Evolutionary conservation across 2,888 invertebrate genomes (phyloP), one percentile per base, ranked within the genome.

Genomic region (Pteria penguin): DNA sequence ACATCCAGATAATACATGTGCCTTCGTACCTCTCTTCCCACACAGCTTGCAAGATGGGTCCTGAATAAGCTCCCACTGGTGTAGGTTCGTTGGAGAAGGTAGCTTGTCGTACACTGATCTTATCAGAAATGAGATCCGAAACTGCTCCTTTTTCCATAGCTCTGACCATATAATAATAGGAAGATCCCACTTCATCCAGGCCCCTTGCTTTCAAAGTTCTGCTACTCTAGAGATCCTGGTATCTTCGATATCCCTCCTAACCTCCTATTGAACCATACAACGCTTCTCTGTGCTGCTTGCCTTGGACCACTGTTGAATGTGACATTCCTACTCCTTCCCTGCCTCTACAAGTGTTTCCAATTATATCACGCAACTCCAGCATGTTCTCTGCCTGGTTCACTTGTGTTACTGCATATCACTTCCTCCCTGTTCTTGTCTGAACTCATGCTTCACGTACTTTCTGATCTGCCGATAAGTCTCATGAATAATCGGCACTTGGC

Each of bases 361-460:
- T 45, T 45, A 45, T 45, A 45, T 45, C 18, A 14, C 18, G 8
- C 11, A 45, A 14, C 31, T 57, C n/a, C 24, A 72, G 29, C 45
- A 45, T 18, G 45, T 33, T 72, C 58, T 72, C 65, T 58, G 66
- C 45, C 33, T 72, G 45, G 11, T 54, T 26, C 29, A 66, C 66
- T 55, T 57, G 36, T 66, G 58, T 45, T 55, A n/a, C 24, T 72
- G 68, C 71, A 33, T 68, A 72, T 69, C 63, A 75, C 36, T 71
- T 78, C 14, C 69, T 66, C 18, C 68, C 45, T 45, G 45, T 45
- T 45, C 45, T 45, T 45, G 45, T 45, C 18, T 8, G 8, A 14
- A 45, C 18, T 18, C 45, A 8, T 14, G 45, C 8, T 45, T 45
- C 45, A 14, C 45, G 0, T 8, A 45, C 45, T 18, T 45, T 45